These are phyloP conservation scores for Pristionchus japonicus DNA, from an alignment of 2,888 invertebrate genomes.

Conservation along the genomic window DNA sequence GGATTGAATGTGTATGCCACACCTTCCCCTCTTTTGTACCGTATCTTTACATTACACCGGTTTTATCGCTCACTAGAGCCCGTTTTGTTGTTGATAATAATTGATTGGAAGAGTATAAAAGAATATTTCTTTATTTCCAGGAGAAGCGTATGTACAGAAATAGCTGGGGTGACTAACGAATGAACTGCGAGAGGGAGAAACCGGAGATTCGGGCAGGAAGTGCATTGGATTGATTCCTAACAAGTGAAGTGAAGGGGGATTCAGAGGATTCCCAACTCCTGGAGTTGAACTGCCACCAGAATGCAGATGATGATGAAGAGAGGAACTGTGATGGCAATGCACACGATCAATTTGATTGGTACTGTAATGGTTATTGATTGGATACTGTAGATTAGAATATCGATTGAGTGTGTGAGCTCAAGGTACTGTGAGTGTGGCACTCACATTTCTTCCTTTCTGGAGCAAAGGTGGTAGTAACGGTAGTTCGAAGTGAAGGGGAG, in stretches of 20 bases:
- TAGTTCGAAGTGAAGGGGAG: neutral
- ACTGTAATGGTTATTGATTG: conserved; percentile 24
- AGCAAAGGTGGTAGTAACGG: neutral
- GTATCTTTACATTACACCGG: neutral
- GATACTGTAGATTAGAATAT: neutral
- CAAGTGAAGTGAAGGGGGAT: neutral
- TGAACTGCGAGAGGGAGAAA: neutral
- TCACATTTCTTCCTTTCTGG: conserved; percentile 33
- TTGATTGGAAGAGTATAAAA: neutral
- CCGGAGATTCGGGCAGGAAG: conserved; percentile 11
- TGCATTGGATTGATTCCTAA: neutral
- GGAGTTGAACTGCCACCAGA: conserved; percentile 45
- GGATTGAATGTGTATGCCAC: neutral
- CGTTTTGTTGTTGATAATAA: conserved; percentile 10
- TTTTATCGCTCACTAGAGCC: conserved; percentile 22
- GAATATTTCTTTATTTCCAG: neutral
- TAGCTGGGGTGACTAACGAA: neutral
- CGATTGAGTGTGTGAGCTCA: neutral
- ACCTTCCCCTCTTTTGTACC: neutral
- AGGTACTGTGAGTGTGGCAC: neutral
- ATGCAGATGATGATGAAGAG: conserved; percentile 46
- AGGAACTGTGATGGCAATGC: conserved; percentile 45
- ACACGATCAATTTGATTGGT: conserved; percentile 45
- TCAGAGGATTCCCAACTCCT: conserved; percentile 46
- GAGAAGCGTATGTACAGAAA: conserved; percentile 28